A percentile compares a stretch with the other conserved stretches of the same genome.
These are phyloP conservation scores for Danio albolineatus DNA, from an alignment of 2,797 vertebrate genomes.

Conservation along the genomic window DNA sequence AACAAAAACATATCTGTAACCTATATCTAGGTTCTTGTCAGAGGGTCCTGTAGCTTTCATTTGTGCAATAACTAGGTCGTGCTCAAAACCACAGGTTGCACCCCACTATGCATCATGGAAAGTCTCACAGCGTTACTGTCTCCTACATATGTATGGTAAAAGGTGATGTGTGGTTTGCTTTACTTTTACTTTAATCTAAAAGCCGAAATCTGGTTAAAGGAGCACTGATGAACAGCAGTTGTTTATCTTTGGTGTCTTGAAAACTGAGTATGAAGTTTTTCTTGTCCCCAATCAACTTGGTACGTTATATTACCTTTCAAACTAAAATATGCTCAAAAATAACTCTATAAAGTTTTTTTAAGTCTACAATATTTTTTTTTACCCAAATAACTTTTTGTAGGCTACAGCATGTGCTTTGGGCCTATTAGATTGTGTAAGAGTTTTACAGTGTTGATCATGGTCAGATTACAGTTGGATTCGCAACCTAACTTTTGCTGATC, in stretches of 20 bases:
- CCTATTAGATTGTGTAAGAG: too few relatives aligned
- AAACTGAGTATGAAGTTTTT: not conserved
- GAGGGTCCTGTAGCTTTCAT: conserved; percentile 42
- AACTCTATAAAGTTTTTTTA: not conserved
- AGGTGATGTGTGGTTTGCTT: not conserved
- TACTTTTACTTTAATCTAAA: not conserved
- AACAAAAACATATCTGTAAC: not conserved
- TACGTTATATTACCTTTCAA: not conserved
- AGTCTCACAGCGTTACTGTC: conserved; percentile 29
- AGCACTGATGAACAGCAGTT: not conserved
- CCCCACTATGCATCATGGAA: conserved; percentile 51
- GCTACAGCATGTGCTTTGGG: not conserved
- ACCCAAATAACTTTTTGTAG: not conserved
- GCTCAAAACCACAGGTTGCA: conserved; percentile 58
- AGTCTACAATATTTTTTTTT: not conserved
- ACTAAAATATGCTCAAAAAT: not conserved
- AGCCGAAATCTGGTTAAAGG: not conserved
- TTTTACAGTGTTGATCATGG: too few relatives aligned
- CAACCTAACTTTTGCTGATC: not conserved
- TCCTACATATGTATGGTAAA: conserved; percentile 1
- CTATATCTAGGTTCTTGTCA: conserved; percentile 26
- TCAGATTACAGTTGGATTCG: not conserved
- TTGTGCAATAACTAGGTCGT: conserved; percentile 46
- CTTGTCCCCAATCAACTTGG: not conserved
- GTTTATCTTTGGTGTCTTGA: not conserved